Conservation (phyloP, 2,888 invertebrate species). For the Pyrgus malvae region DNA sequence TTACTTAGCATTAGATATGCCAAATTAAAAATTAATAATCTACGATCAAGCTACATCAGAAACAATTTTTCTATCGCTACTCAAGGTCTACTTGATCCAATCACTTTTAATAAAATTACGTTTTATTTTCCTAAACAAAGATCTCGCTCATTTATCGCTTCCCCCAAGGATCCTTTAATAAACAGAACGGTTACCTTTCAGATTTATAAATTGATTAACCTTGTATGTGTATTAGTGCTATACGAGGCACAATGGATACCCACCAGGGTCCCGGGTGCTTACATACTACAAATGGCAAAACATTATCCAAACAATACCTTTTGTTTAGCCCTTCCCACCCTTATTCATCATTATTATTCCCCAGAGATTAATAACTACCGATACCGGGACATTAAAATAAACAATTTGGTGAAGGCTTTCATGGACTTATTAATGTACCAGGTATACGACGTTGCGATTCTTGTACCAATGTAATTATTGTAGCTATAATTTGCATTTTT, state of each 20-base stretch:
- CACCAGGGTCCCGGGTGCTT: conserved; percentile 6
- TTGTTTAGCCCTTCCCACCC: conserved; percentile 18
- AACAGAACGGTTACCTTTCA: conserved; percentile 12
- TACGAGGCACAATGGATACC: conserved; percentile 19
- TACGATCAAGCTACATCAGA: no score
- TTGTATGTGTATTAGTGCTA: conserved; percentile 15
- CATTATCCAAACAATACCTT: conserved; percentile 24
- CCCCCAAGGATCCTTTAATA: conserved; percentile 10
- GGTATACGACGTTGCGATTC: no score
- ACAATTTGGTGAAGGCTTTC: neutral
- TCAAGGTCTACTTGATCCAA: no score
- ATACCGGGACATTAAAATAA: conserved; percentile 13
- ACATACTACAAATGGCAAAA: conserved; percentile 23
- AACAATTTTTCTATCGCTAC: no score
- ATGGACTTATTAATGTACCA: neutral
- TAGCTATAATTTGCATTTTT: no score
- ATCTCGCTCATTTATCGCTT: neutral
- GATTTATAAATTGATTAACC: conserved; percentile 21
- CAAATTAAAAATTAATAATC: no score
- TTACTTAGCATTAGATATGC: no score
- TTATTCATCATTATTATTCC: conserved; percentile 25
- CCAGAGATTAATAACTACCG: conserved; percentile 23
- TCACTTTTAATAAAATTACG: no score
- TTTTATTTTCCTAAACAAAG: neutral
- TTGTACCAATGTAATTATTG: no score